Percentiles rank a stretch among this genome's conserved stretches.
These are phyloP conservation scores for Perognathus longimembris DNA, from an alignment of 2,113 vertebrate species.

Conservation along the genomic window DNA sequence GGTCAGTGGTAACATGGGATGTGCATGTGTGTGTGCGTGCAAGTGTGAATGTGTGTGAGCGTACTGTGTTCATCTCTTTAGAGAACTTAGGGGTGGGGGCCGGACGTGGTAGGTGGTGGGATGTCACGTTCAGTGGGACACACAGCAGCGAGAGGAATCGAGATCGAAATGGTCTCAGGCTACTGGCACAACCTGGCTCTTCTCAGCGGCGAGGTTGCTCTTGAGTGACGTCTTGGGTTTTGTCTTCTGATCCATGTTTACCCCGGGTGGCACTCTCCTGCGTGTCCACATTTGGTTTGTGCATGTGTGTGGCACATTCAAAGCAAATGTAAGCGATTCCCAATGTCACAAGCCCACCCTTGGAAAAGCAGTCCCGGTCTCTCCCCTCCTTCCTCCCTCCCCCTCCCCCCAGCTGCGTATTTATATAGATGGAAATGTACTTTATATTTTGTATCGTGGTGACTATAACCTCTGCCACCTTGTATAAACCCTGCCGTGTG, in stretches of 20 bases:
- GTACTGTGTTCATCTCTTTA: constrained; percentile 41
- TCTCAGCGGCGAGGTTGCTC: constrained; percentile 32
- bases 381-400: too few relatives aligned
- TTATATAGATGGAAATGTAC: constrained; percentile 89
- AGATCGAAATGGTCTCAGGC: neutral
- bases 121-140: neutral
- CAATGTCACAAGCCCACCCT: neutral
- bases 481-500: constrained; percentile 82
- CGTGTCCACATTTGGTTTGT: neutral
- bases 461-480: constrained; percentile 81
- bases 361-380: too few relatives aligned
- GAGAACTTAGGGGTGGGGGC: constrained; percentile 17
- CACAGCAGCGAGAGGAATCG: neutral
- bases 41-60: constrained; percentile 31
- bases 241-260: constrained; percentile 84
- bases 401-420: constrained; percentile 82
- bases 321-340: constrained; percentile 38
- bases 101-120: neutral
- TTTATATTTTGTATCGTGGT: constrained; percentile 90
- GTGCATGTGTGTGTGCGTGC: neutral
- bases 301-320: neutral
- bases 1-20: constrained; percentile 38
- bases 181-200: neutral
- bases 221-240: constrained; percentile 72
- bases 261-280: constrained; percentile 57